Evolutionary conservation across 2,113 vertebrate genomes (phyloP).

Genomic region (Brachionichthys hirsutus): DNA sequence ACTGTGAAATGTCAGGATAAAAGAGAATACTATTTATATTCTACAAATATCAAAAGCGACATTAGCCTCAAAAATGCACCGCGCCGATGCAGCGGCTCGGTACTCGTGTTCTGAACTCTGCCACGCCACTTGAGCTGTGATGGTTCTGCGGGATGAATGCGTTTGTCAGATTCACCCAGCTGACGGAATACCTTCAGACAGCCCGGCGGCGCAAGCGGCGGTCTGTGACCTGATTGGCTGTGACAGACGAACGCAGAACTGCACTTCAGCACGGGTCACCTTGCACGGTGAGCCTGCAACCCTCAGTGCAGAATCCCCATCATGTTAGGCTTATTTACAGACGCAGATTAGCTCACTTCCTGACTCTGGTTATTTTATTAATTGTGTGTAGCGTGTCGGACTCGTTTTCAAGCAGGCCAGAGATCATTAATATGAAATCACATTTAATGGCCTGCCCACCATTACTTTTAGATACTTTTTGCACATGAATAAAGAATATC

Average conservation of each 20-base stretch:
- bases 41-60: neutral
- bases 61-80: neutral
- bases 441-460: constrained; percentile 17
- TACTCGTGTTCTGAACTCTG: constrained; percentile 43
- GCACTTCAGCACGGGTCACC: constrained; percentile 62
- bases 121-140: constrained; percentile 56
- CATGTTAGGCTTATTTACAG: constrained; percentile 27
- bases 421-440: constrained; percentile 5
- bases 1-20: neutral
- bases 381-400: no score
- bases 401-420: no score
- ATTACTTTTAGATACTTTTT: neutral
- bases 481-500: no score
- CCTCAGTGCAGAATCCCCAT: constrained; percentile 19
- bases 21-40: neutral
- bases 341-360: constrained; percentile 37
- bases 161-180: constrained; percentile 63
- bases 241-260: constrained; percentile 59
- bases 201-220: constrained; percentile 40
- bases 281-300: constrained; percentile 46
- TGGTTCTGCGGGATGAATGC: constrained; percentile 52
- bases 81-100: constrained; percentile 19
- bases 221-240: constrained; percentile 53
- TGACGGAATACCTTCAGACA: constrained; percentile 67
- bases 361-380: constrained; percentile 11